A percentile compares a stretch with the other conserved stretches of the same genome.
Evolutionary conservation across 2,888 invertebrate species (phyloP).

Genomic region (Caenorhabditis sp.): DNA sequence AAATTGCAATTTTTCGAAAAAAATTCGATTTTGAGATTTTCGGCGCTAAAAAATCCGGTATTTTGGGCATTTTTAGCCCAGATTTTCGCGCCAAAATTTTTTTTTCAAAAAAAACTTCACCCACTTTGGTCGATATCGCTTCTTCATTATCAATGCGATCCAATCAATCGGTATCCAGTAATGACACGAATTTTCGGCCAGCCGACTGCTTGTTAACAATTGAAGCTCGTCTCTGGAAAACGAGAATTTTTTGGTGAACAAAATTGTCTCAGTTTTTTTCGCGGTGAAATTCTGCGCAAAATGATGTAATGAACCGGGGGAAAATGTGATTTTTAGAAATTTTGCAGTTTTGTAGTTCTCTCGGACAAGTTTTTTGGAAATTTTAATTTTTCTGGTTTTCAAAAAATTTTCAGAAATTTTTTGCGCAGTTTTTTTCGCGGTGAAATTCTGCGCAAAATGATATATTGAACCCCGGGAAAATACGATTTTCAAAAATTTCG

Average conservation of each 20-base stretch:
- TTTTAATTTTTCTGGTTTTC: background rate
- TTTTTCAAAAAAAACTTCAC: no score
- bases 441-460: background rate
- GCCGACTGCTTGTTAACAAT: conserved; percentile 18
- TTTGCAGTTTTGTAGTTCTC: no score
- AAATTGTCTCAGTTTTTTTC: background rate
- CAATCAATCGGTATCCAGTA: conserved; percentile 50
- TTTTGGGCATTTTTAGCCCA: no score
- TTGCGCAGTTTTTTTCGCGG: background rate
- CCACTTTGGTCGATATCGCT: conserved; percentile 16
- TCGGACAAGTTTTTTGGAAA: no score
- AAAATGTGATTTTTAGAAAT: background rate
- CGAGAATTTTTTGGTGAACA: no score
- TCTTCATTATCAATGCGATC: conserved; percentile 40
- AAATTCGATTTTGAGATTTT: background rate
- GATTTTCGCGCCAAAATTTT: no score
- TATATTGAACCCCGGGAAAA: no score
- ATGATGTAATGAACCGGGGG: background rate
- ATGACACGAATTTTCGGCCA: conserved; percentile 18
- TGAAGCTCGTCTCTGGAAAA: conserved; percentile 37
- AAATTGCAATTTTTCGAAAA: background rate
- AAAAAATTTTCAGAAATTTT: no score
- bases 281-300: no score
- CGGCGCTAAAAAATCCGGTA: background rate
- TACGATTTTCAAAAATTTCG: no score